Evolutionary conservation across 2,797 vertebrate species (phyloP).

Genomic region (Muscicapa comitata): DNA sequence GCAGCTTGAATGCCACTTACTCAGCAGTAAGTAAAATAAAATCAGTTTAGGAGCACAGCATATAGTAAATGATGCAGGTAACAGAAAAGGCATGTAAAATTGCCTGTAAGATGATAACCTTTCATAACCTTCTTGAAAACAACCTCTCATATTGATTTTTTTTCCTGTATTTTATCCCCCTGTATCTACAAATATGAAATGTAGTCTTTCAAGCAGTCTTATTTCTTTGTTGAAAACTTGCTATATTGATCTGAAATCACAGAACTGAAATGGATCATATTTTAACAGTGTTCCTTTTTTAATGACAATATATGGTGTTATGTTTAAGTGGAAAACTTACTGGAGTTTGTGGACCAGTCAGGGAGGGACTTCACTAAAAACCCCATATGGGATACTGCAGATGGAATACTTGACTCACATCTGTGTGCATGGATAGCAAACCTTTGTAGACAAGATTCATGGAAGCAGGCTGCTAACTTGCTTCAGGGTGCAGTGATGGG

Average conservation of each 20-base stretch:
- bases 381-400: not conserved
- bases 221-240: slow-evolving; percentile 39
- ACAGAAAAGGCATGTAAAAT: slow-evolving; percentile 48
- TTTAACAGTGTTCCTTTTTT: slow-evolving; percentile 19
- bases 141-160: slow-evolving; percentile 54
- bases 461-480: not conserved
- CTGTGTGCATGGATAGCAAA: not conserved
- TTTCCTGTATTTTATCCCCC: not conserved
- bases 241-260: slow-evolving; percentile 62
- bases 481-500: not conserved
- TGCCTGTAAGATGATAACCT: slow-evolving; percentile 46
- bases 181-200: not conserved
- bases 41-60: not conserved
- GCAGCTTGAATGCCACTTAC: slow-evolving; percentile 44
- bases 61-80: not conserved
- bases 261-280: slow-evolving; percentile 32
- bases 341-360: not conserved
- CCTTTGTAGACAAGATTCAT: not conserved
- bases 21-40: slow-evolving; percentile 42
- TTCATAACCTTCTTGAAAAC: slow-evolving; percentile 53
- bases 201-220: slow-evolving; percentile 37
- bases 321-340: slow-evolving; percentile 2
- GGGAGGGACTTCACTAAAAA: not conserved
- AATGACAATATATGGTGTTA: not conserved
- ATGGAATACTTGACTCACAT: not conserved